phyloP scores from a whole-genome alignment of 2,888 invertebrate species.

The Harpagoxenus sublaevis region DNA sequence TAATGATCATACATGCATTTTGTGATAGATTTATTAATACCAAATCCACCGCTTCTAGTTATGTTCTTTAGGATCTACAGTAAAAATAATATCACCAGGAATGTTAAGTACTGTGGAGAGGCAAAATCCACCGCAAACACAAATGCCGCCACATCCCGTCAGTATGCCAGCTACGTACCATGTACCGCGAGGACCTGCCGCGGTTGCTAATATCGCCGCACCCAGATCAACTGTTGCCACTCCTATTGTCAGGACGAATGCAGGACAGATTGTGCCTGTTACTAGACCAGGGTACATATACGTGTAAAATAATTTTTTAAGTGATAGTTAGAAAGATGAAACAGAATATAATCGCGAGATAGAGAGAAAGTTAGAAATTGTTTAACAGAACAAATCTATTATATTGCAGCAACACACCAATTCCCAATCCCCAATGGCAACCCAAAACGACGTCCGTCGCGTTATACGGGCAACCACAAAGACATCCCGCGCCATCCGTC shows the following conservation, averaged over 20 bases:
- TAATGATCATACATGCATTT: not conserved
- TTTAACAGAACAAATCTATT: not conserved
- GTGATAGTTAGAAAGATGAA: not conserved
- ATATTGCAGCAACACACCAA: conserved; percentile 71
- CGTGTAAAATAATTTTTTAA: not conserved
- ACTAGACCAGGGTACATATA: conserved; percentile 80
- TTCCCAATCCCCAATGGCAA: conserved; percentile 83
- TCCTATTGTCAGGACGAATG: conserved; percentile 83
- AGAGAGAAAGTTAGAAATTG: not conserved
- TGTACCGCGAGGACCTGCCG: conserved; percentile 89
- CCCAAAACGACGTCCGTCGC: conserved; percentile 82
- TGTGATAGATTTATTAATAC: conserved; percentile 34
- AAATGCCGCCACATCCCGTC: conserved; percentile 83
- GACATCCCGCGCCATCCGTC: conserved; percentile 82
- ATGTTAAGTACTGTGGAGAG: conserved; percentile 83
- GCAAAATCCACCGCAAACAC: conserved; percentile 77
- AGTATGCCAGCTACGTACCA: conserved; percentile 85
- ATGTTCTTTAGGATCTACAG: conserved; percentile 83
- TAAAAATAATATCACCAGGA: conserved; percentile 83
- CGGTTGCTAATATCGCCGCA: conserved; percentile 92
- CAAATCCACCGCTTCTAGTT: conserved; percentile 75
- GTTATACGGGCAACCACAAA: conserved; percentile 82
- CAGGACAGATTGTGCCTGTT: conserved; percentile 82
- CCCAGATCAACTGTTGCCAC: conserved; percentile 90
- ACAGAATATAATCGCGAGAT: too few species aligned